phyloP scores from a whole-genome alignment of 2,888 invertebrate species.

The Phengaris arion region DNA sequence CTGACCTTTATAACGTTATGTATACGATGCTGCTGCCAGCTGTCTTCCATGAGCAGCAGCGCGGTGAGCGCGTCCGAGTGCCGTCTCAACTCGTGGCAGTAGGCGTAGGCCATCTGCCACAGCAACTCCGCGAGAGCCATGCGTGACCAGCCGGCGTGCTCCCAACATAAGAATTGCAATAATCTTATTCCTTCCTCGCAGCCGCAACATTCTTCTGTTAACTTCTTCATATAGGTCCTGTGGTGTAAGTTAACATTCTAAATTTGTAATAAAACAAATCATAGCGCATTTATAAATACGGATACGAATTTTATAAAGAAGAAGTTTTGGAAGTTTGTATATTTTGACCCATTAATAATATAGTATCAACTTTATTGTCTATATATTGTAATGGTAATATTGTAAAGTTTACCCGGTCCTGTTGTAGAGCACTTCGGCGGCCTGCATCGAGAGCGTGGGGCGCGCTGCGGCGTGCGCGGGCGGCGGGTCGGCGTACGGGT shows the following conservation, averaged over 20 bases:
- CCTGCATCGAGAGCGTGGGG: conserved; percentile 59
- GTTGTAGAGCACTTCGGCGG: conserved; percentile 90
- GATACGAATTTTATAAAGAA: background rate
- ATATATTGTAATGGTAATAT: background rate
- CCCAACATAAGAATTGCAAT: conserved; percentile 97
- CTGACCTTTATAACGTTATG: conserved; percentile 93
- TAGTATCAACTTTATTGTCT: no score
- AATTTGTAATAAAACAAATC: background rate
- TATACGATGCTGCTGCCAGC: conserved; percentile 97
- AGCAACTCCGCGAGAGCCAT: conserved; percentile 92
- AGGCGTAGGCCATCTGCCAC: conserved; percentile 94
- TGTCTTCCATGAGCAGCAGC: conserved; percentile 94
- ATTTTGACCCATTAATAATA: background rate
- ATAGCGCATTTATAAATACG: background rate
- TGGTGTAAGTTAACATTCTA: background rate
- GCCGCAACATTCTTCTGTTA: conserved; percentile 95
- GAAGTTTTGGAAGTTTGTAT: background rate
- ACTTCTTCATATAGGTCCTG: conserved; percentile 90
- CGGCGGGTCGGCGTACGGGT: conserved; percentile 85
- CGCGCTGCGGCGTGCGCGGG: conserved; percentile 46
- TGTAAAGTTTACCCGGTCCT: conserved; percentile 85
- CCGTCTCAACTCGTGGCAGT: conserved; percentile 95
- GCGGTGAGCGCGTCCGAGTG: conserved; percentile 93
- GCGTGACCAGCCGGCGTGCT: conserved; percentile 95
- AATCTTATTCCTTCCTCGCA: conserved; percentile 94